Evolutionary conservation across 2,888 invertebrate species (phyloP), one percentile per base, ranked within the genome.

Genomic region (Hirtodrosophila duncani): DNA sequence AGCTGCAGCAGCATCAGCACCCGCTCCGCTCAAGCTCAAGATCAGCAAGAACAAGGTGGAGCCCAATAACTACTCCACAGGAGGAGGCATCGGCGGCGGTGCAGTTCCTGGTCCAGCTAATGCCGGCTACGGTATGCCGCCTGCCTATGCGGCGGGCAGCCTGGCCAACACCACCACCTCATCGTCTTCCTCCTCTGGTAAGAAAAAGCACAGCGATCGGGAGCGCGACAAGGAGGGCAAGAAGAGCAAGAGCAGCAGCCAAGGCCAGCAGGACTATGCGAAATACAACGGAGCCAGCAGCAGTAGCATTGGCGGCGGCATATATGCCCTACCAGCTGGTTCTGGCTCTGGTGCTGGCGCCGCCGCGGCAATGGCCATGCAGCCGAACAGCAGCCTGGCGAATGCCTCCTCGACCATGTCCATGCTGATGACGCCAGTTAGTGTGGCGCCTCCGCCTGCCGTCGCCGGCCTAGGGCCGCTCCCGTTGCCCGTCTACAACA

Each of bases 21-120:
- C 69, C 0, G 87, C 89, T 2, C 89, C 90, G 1, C 85, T 94
- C 27, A 94, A 93, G 85, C 92, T 94, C 69, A 94, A 94, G 88
- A 94, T 95, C 63, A 91, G 93, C 16, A 93, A 93, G 79, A 93
- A 93, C 61, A 89, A 91, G 48, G 88, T 92, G 33, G 91, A 91
- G 61, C 89, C 88, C 29, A 90, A 81, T 34, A 84, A 81, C 33
- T 71, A 75, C 27, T 70, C 72, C 2, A 51, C 67, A 2, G 61
- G 61, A 6, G 37, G 31, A 1, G 55, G 55, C 4, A 14, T 56
- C 26, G 20, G 20, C 7, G 20, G 20, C 7, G 20, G 20, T 20
- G 20, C 5, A 6, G 20, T 4, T 20, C 5, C 7, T 20, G n/a
- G 26, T 21, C 38, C 63, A 8, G 11, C 57, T n/a, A 27, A 52